Evolutionary conservation across 2,888 invertebrate genomes (phyloP), one percentile per base, ranked within the genome.

Genomic region (Leucophenga montana): DNA sequence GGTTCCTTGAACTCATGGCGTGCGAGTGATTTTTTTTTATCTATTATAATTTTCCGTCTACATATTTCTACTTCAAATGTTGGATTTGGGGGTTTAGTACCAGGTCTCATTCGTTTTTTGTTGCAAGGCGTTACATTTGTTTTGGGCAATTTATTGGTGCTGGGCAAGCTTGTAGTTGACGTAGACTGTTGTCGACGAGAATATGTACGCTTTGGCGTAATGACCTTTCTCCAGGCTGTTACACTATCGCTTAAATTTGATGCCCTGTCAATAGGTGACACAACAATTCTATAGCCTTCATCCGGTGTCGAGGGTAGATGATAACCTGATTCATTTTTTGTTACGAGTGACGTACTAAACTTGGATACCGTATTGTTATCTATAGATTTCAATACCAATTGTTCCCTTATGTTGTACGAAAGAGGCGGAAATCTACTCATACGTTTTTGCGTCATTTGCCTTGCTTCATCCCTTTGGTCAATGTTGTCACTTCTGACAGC

Each of bases 201-300:
- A 44, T 87, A 87, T 0, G 87, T 87, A 9, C 81, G 82, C 18
- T 75, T 39, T 0, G 87, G 83, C 5, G 83, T 82, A 13, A 80
- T 46, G 44, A 78, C 79, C 72, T 82, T 83, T 14, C 77, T 75
- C 83, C 84, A 84, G 6, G 75, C 77, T 0, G 73, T 69, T 13
- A 59, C 66, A 3, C 75, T 71, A n/a, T 33, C 71, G 0, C 64
- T 62, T 1, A 56, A n/a, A 11, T 18, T 39, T n/a, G 39, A 27
- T 3, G 27, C 4, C 2, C 4, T 4, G n/a, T 22, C 62, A 14
- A 62, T 33, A 0, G 68, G 62, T 0, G 56, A 61, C 8, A 27
- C 16, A 53, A 70, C 53, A 18, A 14, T 65, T 1, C 56, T 53
- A 46, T 27, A 4, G 16, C 46, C 4, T 50, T 53, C 8, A 59